These are phyloP conservation scores for Eubasilissa regina DNA, from an alignment of 1,140 invertebrate species.

Conservation along the genomic window DNA sequence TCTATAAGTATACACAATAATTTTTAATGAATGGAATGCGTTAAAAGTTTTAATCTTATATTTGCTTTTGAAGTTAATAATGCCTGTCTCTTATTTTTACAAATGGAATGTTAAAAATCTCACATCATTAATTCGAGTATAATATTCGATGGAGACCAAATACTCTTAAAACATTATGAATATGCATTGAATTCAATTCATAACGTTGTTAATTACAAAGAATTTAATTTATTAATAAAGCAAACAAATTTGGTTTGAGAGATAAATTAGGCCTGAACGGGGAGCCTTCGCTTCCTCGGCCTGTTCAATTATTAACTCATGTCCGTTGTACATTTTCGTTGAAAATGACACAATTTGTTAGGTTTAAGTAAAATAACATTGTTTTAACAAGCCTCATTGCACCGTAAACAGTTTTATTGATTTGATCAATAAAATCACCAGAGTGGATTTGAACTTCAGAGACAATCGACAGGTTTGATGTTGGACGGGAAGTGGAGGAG, in stretches of 20 bases:
- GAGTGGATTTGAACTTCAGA: slow-evolving; percentile 41
- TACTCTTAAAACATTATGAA: not conserved
- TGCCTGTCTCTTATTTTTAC: no score
- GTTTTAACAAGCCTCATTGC: slow-evolving; percentile 47
- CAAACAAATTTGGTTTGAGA: not conserved
- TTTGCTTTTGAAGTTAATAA: no score
- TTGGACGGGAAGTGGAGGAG: slow-evolving; percentile 4
- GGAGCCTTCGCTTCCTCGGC: not conserved
- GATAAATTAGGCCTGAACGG: not conserved
- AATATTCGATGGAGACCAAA: no score
- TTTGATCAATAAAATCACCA: slow-evolving; percentile 34
- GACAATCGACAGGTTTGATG: slow-evolving; percentile 44
- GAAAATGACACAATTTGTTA: slow-evolving; percentile 24
- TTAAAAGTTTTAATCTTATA: no score
- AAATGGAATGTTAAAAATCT: no score
- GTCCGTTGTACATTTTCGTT: slow-evolving; percentile 29
- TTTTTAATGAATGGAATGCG: no score
- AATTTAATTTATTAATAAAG: slow-evolving; percentile 24
- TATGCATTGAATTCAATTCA: not conserved
- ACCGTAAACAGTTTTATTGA: slow-evolving; percentile 43
- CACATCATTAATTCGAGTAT: no score
- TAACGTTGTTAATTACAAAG: not conserved
- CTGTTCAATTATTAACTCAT: slow-evolving; percentile 22
- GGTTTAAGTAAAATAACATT: slow-evolving; percentile 34
- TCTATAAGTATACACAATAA: no score